Percentiles rank a stretch among this genome's conserved stretches.
These are phyloP conservation scores for Trichonephila clavipes DNA, from an alignment of 1,140 invertebrate genomes.

Conservation along the genomic window DNA sequence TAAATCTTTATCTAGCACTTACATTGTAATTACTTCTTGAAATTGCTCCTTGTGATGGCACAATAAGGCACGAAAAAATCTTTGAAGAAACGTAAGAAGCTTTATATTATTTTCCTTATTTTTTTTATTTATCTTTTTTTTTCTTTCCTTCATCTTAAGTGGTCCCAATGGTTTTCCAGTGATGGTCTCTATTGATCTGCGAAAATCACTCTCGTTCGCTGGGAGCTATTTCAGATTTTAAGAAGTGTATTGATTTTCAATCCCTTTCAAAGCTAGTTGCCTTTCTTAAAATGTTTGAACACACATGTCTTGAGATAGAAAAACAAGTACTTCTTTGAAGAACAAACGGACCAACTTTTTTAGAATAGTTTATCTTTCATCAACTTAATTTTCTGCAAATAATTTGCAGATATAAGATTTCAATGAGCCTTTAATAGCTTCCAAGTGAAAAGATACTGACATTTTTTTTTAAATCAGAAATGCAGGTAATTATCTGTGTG, in stretches of 20 bases:
- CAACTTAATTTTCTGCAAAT: not conserved
- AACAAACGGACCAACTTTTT: not conserved
- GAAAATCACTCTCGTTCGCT: slow-evolving; percentile 49
- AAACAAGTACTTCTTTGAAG: slow-evolving; percentile 35
- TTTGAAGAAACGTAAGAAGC: slow-evolving; percentile 37
- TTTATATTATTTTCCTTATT: slow-evolving; percentile 6
- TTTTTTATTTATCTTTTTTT: slow-evolving; percentile 9
- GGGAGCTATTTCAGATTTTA: slow-evolving; percentile 66
- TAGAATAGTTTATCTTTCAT: slow-evolving; percentile 1
- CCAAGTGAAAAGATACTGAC: no score
- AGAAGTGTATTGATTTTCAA: slow-evolving; percentile 66
- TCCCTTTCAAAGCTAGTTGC: slow-evolving; percentile 59
- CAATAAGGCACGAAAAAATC: slow-evolving; percentile 47
- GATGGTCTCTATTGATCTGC: slow-evolving; percentile 68
- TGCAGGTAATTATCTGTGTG: no score
- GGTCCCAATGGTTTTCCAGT: slow-evolving; percentile 68
- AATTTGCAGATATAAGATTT: not conserved
- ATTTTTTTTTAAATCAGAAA: no score
- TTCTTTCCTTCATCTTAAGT: slow-evolving; percentile 44
- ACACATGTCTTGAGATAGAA: slow-evolving; percentile 28
- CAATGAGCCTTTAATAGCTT: not conserved
- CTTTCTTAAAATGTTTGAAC: slow-evolving; percentile 39
- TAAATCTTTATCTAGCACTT: slow-evolving; percentile 68
- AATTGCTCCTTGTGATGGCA: slow-evolving; percentile 59
- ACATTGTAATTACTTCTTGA: slow-evolving; percentile 69